Percentiles rank a stretch among this genome's conserved stretches.
Evolutionary conservation across 2,797 vertebrate species (phyloP).

Genomic region (Anas georgica): DNA sequence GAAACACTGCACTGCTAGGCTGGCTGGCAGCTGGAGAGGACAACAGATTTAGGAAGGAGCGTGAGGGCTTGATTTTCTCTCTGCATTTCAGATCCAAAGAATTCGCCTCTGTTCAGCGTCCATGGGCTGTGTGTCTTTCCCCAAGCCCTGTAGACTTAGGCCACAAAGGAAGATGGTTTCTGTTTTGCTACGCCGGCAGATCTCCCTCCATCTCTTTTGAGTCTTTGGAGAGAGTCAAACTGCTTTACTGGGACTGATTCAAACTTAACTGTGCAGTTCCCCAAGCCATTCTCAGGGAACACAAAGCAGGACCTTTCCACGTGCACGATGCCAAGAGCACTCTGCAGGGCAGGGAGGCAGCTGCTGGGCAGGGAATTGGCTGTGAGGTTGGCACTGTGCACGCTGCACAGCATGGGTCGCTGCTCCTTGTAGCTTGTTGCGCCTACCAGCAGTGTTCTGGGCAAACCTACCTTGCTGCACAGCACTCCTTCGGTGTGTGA

Average conservation of each 20-base stretch:
- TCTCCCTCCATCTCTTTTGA: not conserved
- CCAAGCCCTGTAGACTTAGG: not conserved
- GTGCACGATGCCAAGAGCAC: not conserved
- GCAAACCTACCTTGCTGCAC: not conserved
- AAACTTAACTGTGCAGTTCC: not conserved
- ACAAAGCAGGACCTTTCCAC: not conserved
- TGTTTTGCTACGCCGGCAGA: not conserved
- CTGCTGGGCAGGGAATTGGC: not conserved
- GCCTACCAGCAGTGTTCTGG: accelerated
- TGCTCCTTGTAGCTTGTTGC: too few relatives aligned
- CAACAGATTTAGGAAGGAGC: not conserved
- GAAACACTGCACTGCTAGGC: not conserved
- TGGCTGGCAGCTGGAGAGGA: slow-evolving; percentile 2
- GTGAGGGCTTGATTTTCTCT: not conserved
- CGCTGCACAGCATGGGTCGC: accelerated
- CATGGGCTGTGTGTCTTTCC: not conserved
- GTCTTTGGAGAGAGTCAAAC: not conserved
- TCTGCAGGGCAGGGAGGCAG: not conserved
- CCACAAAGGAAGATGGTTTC: not conserved
- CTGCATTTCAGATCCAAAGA: not conserved
- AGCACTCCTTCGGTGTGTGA: not conserved
- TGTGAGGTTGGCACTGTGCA: accelerated
- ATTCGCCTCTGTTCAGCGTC: not conserved
- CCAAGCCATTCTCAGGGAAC: not conserved
- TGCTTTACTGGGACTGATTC: not conserved